Evolutionary conservation across 2,888 invertebrate species (phyloP).

Genomic region (Chymomyza procnemis): DNA sequence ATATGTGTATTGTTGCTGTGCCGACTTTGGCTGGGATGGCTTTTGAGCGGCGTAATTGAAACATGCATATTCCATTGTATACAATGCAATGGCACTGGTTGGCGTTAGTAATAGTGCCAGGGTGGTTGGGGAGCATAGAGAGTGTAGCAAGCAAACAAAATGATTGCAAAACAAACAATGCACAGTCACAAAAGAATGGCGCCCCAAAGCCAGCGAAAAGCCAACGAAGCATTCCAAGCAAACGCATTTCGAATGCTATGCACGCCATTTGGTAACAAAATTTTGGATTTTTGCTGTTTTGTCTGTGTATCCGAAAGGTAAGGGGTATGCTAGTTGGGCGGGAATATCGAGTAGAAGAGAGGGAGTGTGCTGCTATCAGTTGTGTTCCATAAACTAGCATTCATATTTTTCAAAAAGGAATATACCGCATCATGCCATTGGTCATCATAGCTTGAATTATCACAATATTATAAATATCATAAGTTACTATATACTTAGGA

Average conservation of each 20-base stretch:
- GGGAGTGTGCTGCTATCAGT: too few relatives aligned
- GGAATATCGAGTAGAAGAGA: too few relatives aligned
- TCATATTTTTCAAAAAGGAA: too few relatives aligned
- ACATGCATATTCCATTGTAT: constrained; percentile 69
- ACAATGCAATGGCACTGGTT: not conserved
- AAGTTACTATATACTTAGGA: too few relatives aligned
- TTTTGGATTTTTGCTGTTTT: constrained; percentile 45
- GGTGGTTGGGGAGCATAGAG: not conserved
- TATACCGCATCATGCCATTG: too few relatives aligned
- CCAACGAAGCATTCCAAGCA: not conserved
- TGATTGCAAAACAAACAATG: constrained; percentile 71
- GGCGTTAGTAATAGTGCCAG: not conserved
- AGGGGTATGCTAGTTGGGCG: not conserved
- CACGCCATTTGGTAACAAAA: constrained; percentile 65
- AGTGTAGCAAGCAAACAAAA: not conserved
- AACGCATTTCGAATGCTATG: constrained; percentile 26
- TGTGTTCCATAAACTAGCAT: too few relatives aligned
- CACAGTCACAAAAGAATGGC: constrained; percentile 46
- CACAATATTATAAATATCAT: too few relatives aligned
- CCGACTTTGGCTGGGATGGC: constrained; percentile 33
- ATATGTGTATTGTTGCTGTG: not conserved
- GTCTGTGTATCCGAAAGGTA: not conserved
- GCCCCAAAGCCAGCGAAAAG: not conserved
- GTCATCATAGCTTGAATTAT: too few relatives aligned
- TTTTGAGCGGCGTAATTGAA: constrained; percentile 66